phyloP scores from a whole-genome alignment of 2,113 vertebrate genomes.

The Ceyx melanurus region DNA sequence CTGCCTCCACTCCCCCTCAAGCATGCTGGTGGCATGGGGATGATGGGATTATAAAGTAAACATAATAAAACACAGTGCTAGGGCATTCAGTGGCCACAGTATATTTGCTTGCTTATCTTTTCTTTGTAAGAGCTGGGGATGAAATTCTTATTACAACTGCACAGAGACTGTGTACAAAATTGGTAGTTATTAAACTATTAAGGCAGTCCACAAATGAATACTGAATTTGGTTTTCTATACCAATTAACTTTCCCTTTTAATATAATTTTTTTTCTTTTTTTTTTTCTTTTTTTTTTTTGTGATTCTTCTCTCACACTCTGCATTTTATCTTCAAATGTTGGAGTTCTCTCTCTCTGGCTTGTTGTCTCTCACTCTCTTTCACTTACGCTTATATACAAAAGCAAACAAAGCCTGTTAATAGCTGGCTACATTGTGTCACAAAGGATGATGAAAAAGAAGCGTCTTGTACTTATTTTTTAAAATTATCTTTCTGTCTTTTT shows the following conservation, averaged over 20 bases:
- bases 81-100: slow-evolving; percentile 65
- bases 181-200: slow-evolving; percentile 72
- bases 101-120: slow-evolving; percentile 69
- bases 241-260: slow-evolving; percentile 62
- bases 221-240: slow-evolving; percentile 50
- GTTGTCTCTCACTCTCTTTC: not conserved
- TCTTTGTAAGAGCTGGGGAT: slow-evolving; percentile 30
- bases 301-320: slow-evolving; percentile 24
- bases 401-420: slow-evolving; percentile 21
- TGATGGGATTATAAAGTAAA: slow-evolving; percentile 81
- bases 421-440: slow-evolving; percentile 12
- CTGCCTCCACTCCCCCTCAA: slow-evolving; percentile 77
- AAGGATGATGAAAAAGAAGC: slow-evolving; percentile 22
- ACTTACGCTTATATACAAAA: not conserved
- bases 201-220: slow-evolving; percentile 47
- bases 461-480: not conserved
- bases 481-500: not conserved
- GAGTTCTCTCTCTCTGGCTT: not conserved
- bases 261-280: not conserved
- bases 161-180: slow-evolving; percentile 44
- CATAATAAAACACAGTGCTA: slow-evolving; percentile 76
- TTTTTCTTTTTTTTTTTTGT: not conserved
- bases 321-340: slow-evolving; percentile 60
- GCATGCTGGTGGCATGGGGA: slow-evolving; percentile 74
- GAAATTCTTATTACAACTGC: slow-evolving; percentile 65